Evolutionary conservation across 2,113 vertebrate species (phyloP), one percentile per base, ranked within the genome.

Genomic region (Helogale parvula): DNA sequence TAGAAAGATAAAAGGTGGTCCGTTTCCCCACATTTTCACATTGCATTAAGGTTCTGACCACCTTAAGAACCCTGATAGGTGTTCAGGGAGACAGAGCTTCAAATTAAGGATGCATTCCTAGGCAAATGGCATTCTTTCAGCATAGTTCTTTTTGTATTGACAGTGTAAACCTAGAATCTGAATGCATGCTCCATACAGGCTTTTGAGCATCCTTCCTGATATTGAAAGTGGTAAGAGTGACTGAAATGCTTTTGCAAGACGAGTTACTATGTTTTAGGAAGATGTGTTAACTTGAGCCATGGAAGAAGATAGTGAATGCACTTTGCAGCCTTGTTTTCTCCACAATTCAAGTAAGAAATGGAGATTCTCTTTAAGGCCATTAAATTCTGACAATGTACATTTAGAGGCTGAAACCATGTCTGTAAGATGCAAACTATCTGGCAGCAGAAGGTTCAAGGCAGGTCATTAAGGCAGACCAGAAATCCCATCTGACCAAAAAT

Each of bases 11-110:
- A 81, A 92, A 71, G 14, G 38, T 83, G 29, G 72, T 92, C 19
- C 29, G 65, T 79, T 93, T 65, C 27, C 15, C 21, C 29, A 87
- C 47, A 87, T 92, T 89, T 92, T 21, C 50, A 87, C 52, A 57
- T 45, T 68, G 4, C 35, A 57, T 63, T 79, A 88, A 89, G 29
- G 1, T 77, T 35, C 13, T 60, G 13, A 19, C 86, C 50, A 82
- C 31, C 38, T 66, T 52, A 71, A 45, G 52, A 94, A 8, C 33
- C 10, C 50, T 52, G n/a, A 69, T 13, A 91, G 23, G 25, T 90
- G 21, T 84, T 94, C 84, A 85, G 23, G 88, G 33, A 92, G 72
- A 5, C 69, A 96, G 57, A 95, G 14, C 47, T 92, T 94, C 74
- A 86, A 92, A 93, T 68, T 35, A 77, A 83, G 29, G 41, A 21